Percentiles rank a stretch among this genome's conserved stretches.
Conservation (phyloP, 2,888 invertebrate genomes). For the Alentia gelatinosa region DNA sequence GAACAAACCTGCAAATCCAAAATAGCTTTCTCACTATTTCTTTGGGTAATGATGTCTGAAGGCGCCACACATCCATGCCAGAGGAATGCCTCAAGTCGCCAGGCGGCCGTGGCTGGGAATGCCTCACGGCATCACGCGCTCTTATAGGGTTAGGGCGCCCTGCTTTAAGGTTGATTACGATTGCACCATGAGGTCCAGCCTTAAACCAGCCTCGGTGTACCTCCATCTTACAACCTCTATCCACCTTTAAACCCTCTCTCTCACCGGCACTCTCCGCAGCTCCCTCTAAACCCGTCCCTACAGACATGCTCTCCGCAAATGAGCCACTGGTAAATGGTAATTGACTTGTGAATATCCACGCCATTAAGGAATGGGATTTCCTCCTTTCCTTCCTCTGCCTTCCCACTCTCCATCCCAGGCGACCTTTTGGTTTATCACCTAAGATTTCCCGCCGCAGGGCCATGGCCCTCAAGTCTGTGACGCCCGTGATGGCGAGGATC, state of each 20-base stretch:
- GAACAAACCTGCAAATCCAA: no score
- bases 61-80: no score
- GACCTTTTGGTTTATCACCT: background rate
- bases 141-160: no score
- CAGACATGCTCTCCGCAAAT: no score
- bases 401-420: background rate
- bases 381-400: background rate
- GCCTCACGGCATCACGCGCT: no score
- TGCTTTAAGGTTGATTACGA: no score
- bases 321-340: background rate
- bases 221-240: background rate
- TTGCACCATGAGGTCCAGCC: background rate
- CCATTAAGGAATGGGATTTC: constrained; percentile 1
- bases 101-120: no score
- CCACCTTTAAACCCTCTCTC: background rate
- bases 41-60: no score
- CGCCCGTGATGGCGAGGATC: no score
- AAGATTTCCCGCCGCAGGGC: background rate
- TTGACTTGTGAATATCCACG: background rate
- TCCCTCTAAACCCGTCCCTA: no score
- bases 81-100: no score
- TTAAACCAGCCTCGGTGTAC: background rate
- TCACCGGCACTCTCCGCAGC: background rate
- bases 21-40: no score
- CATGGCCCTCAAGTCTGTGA: background rate